These are phyloP conservation scores for Listrodromus nycthemerus DNA, from an alignment of 2,888 invertebrate genomes.

Conservation along the genomic window DNA sequence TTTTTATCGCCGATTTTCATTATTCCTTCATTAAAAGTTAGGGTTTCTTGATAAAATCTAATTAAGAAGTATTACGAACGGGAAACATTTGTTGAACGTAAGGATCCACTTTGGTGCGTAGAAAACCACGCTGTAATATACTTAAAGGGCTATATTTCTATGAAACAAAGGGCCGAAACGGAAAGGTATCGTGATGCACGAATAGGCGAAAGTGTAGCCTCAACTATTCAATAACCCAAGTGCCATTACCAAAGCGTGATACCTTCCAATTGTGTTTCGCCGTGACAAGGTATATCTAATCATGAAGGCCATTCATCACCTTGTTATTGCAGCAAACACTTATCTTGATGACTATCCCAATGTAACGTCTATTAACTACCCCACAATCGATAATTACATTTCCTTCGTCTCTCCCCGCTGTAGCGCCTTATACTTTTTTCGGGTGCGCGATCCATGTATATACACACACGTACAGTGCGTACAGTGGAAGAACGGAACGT, in stretches of 20 bases:
- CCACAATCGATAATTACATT: slow-evolving; percentile 22
- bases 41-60: background rate
- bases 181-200: slow-evolving; percentile 26
- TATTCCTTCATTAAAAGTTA: background rate
- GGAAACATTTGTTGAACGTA: background rate
- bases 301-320: slow-evolving; percentile 31
- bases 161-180: slow-evolving; percentile 11
- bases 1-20: background rate
- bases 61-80: background rate
- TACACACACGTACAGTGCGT: background rate
- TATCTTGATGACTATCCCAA: slow-evolving; percentile 9
- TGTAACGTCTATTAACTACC: slow-evolving; percentile 17
- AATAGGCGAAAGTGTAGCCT: slow-evolving; percentile 3
- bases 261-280: slow-evolving; percentile 10
- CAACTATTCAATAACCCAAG: slow-evolving; percentile 8
- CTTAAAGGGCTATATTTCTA: slow-evolving; percentile 2
- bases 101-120: background rate
- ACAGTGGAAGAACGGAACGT: background rate
- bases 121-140: background rate
- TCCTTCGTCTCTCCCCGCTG: background rate
- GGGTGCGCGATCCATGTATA: background rate
- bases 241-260: slow-evolving; percentile 11
- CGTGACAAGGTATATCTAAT: slow-evolving; percentile 20
- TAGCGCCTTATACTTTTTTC: slow-evolving; percentile 37
- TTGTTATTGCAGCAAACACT: slow-evolving; percentile 42